A percentile compares a stretch with the other conserved stretches of the same genome.
Evolutionary conservation across 1,140 invertebrate genomes (phyloP).

Genomic region (Sycophaga agraensis): DNA sequence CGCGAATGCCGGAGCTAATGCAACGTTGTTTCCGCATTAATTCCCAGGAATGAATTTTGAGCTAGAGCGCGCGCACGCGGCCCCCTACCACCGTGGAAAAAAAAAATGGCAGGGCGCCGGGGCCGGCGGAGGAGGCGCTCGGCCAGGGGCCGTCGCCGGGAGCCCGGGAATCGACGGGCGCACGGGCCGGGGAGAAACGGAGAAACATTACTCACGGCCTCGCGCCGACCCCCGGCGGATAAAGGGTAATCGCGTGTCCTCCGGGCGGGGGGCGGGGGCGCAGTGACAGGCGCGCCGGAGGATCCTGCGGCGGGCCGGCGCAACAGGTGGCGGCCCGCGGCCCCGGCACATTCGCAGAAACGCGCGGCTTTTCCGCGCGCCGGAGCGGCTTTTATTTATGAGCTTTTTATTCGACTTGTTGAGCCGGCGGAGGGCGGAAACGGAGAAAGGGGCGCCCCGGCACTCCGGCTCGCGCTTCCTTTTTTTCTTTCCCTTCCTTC

Average conservation of each 20-base stretch:
- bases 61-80: too few species aligned
- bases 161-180: background rate
- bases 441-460: conserved; percentile 26
- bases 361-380: conserved; percentile 26
- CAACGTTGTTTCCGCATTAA: too few species aligned
- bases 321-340: conserved; percentile 60
- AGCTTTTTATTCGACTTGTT: conserved; percentile 62
- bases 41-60: too few species aligned
- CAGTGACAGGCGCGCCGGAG: conserved; percentile 19
- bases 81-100: too few species aligned
- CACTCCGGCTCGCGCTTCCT: too few species aligned
- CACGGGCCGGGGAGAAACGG: conserved; percentile 28
- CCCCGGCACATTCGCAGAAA: conserved; percentile 60
- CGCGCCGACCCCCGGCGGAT: conserved; percentile 41
- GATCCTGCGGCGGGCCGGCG: too few species aligned
- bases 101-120: too few species aligned
- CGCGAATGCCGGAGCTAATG: too few species aligned
- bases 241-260: conserved; percentile 37
- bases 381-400: conserved; percentile 53
- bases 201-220: conserved; percentile 54
- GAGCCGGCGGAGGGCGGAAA: conserved; percentile 44
- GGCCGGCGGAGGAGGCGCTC: too few species aligned
- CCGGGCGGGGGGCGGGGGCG: background rate
- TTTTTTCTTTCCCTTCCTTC: too few species aligned
- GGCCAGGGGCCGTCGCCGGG: too few species aligned